Percentiles rank a stretch among this genome's conserved stretches.
phyloP scores from a whole-genome alignment of 2,888 invertebrate genomes.

The Drosophila barbarae region DNA sequence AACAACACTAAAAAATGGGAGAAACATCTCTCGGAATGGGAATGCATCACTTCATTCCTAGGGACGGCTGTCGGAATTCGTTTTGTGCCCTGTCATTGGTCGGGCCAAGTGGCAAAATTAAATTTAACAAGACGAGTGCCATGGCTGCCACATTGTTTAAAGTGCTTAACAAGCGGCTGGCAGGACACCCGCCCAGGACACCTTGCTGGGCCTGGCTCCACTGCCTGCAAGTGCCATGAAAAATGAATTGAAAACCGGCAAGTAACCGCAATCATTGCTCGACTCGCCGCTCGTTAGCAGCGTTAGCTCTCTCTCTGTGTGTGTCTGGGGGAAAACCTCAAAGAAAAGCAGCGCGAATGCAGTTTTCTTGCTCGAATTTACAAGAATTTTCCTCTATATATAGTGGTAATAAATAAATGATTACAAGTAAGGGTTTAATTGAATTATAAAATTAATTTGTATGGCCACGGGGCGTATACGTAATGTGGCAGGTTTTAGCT shows the following conservation, averaged over 20 bases:
- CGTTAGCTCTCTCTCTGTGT: not conserved
- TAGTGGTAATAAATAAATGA: not conserved
- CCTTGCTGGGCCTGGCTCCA: slow-evolving; percentile 30
- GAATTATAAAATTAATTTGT: not conserved
- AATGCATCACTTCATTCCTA: slow-evolving; percentile 30
- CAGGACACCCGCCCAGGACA: slow-evolving; percentile 20
- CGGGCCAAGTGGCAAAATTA: slow-evolving; percentile 75
- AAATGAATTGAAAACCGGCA: slow-evolving; percentile 73
- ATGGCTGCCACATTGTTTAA: slow-evolving; percentile 66
- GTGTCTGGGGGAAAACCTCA: slow-evolving; percentile 19
- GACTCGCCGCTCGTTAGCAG: slow-evolving; percentile 69
- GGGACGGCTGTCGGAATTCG: slow-evolving; percentile 51
- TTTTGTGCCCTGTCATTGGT: slow-evolving; percentile 70
- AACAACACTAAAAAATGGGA: not conserved
- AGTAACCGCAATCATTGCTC: slow-evolving; percentile 72
- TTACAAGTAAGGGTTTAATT: not conserved
- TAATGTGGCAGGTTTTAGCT: not conserved
- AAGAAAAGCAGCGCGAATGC: slow-evolving; percentile 20
- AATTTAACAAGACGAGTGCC: slow-evolving; percentile 62
- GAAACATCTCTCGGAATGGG: not conserved
- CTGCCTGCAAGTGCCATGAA: slow-evolving; percentile 62
- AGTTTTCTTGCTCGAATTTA: not conserved
- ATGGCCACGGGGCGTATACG: not conserved
- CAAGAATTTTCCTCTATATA: not conserved
- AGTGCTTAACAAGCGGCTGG: slow-evolving; percentile 71